phyloP scores from a whole-genome alignment of 2,797 vertebrate genomes.

The Falco peregrinus region DNA sequence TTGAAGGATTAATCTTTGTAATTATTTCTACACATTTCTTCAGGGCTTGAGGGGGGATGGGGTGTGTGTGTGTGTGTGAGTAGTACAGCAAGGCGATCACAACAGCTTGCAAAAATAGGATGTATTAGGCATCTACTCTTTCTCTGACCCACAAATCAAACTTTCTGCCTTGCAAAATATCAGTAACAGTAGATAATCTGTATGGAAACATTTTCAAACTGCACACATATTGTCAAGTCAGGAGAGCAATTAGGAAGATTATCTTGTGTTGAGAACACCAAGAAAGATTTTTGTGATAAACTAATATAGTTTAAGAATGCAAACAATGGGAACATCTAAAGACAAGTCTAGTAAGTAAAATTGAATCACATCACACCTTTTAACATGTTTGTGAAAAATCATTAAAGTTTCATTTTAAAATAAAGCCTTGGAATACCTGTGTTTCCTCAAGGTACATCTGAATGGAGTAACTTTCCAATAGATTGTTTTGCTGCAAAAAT shows the following conservation, averaged over 20 bases:
- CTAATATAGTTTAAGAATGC: not conserved
- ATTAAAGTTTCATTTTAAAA: not conserved
- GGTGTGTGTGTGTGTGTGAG: too few species aligned
- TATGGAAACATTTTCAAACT: not conserved
- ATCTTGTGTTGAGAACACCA: not conserved
- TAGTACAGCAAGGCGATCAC: not conserved
- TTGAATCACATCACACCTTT: not conserved
- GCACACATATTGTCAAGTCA: not conserved
- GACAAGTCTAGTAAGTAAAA: not conserved
- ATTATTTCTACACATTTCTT: not conserved
- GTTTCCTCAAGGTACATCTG: not conserved
- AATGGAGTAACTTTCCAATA: not conserved
- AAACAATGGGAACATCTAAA: not conserved
- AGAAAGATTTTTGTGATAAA: not conserved
- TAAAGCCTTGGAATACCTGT: not conserved
- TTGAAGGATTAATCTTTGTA: not conserved
- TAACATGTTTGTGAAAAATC: not conserved
- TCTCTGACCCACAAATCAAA: not conserved
- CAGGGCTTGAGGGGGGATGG: accelerated
- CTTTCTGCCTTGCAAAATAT: not conserved
- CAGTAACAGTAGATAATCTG: not conserved
- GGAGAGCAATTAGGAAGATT: not conserved
- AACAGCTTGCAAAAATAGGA: not conserved
- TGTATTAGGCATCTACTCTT: not conserved
- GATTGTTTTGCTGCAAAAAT: not conserved